Percentiles rank a stretch among this genome's conserved stretches.
Evolutionary conservation across 2,888 invertebrate genomes (phyloP).

Genomic region (Pandemis heparana): DNA sequence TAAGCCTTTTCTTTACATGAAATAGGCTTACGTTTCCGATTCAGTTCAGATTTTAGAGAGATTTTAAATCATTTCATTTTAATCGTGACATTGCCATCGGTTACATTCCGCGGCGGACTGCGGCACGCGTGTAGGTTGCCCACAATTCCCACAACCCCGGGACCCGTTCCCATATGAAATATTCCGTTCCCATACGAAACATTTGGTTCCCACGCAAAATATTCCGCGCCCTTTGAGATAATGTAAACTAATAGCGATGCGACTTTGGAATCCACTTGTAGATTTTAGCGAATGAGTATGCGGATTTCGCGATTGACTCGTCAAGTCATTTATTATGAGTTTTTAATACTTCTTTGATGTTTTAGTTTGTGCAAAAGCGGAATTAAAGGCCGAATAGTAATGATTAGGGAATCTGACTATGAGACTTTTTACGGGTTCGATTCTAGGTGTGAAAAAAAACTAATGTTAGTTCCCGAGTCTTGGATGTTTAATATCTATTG

Average conservation of each 20-base stretch:
- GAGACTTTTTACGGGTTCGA: too few species aligned
- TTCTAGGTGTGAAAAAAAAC: too few species aligned
- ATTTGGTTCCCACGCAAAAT: slow-evolving; percentile 21
- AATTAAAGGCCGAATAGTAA: too few species aligned
- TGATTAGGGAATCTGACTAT: too few species aligned
- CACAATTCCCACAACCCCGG: not conserved
- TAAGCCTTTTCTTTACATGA: too few species aligned
- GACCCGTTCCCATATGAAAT: slow-evolving; percentile 44
- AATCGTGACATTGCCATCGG: not conserved
- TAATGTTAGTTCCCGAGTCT: too few species aligned
- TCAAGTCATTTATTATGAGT: not conserved
- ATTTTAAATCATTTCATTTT: not conserved
- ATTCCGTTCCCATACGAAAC: slow-evolving; percentile 25
- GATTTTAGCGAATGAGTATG: not conserved
- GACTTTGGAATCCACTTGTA: not conserved
- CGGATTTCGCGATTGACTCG: too few species aligned
- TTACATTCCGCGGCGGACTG: slow-evolving; percentile 4
- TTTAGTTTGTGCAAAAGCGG: too few species aligned
- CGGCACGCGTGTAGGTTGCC: slow-evolving; percentile 24
- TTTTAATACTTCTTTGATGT: too few species aligned
- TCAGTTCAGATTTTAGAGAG: too few species aligned
- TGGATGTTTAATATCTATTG: too few species aligned
- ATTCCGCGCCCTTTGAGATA: slow-evolving; percentile 7
- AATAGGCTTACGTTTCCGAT: too few species aligned
- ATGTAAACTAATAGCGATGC: not conserved